Base-by-base conservation (phyloP, 1,140 invertebrate species). In the Sarcophaga bullata region DNA sequence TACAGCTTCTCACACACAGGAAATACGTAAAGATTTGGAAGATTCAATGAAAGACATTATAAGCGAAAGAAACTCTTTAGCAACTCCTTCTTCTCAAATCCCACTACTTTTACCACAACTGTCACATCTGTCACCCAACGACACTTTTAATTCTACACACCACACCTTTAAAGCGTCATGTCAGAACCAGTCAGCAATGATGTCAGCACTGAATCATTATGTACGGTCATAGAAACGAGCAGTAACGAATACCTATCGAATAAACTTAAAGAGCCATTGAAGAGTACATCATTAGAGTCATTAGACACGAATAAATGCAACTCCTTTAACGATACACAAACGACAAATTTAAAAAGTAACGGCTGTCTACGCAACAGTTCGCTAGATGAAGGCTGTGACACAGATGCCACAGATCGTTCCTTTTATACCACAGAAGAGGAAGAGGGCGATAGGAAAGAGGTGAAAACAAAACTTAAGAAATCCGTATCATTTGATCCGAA, bases 401-500 rank as follows among this genome's bases (percentile, higher is more conserved):
- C 80, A 19, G 75, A 78, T 47, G 73, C 82, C 15, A 80, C 78
- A 47, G 82, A 83, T 58, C 58, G 80, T 19, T 83, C 82, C 10
- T 58, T 80, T 37, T 48, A 81, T 19, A 81, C 73, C 37, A 9
- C 72, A n/a, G 48, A 49, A 47, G n/a, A 49, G 11, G 68, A 80
- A 48, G 48, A n/a, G 48, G 73, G 58, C 9, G 7, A n/a, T 7
- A 25, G 19, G 11, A 37, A 19, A 54, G 80, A 80, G 49, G 4
- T 78, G 13, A 81, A 62, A 49, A 73, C 76, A 10, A 83, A 83
- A 80, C 37, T 85, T 0, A 90, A 89, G n/a, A 90, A 90, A 80
- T 86, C 86, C 0, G 87, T 90, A 1, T 86, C 84, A 8, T 88
- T 90, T 58, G 87, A 90, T 87, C 86, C 86, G 8, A 85, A 86